phyloP scores from a whole-genome alignment of 23 tunicate genomes.

The Trididemnum miniatum region DNA sequence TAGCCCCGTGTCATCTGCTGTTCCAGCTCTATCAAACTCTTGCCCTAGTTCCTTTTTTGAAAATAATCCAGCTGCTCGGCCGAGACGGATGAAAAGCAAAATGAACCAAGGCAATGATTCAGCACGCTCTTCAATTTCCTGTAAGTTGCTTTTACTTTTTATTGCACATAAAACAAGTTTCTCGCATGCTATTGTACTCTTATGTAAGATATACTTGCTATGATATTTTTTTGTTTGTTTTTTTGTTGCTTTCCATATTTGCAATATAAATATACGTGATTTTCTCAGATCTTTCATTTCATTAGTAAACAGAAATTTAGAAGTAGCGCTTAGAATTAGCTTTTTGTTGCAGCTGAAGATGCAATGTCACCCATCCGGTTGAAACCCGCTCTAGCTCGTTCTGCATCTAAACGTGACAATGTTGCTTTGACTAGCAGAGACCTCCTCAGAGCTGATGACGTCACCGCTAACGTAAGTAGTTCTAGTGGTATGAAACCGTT shows the following conservation, averaged over 20 bases:
- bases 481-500: no score
- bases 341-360: slow-evolving; percentile 1
- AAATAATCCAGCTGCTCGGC: slow-evolving; percentile 29
- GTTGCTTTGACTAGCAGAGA: slow-evolving; percentile 12
- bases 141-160: no score
- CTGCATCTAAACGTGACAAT: slow-evolving; percentile 64
- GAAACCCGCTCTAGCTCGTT: slow-evolving; percentile 69
- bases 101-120: neutral
- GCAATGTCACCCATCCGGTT: slow-evolving; percentile 22
- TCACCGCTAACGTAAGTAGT: slow-evolving; percentile 13
- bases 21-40: slow-evolving; percentile 55
- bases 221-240: no score
- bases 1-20: neutral
- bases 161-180: no score
- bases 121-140: neutral
- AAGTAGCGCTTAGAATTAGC: no score
- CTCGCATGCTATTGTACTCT: no score
- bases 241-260: no score
- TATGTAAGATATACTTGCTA: no score
- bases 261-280: no score
- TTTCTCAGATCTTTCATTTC: no score
- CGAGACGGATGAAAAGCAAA: slow-evolving; percentile 17
- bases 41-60: slow-evolving; percentile 87
- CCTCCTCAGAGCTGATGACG: slow-evolving; percentile 1
- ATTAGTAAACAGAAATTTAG: no score